Evolutionary conservation across 2,113 vertebrate genomes (phyloP).

Genomic region (Anser brachyrhynchus): DNA sequence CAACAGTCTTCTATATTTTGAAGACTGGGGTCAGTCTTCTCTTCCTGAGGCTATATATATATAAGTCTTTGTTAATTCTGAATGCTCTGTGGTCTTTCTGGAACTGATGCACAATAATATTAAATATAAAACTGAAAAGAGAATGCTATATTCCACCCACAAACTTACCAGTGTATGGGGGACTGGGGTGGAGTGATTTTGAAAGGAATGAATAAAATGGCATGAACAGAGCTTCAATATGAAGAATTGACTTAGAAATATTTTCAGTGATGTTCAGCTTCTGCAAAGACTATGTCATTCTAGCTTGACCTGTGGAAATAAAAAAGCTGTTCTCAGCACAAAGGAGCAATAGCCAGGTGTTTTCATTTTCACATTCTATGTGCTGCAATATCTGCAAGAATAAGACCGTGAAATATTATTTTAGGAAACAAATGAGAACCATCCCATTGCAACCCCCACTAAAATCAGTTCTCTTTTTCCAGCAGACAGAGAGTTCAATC

Average conservation of each 20-base stretch:
- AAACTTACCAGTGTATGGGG: neutral
- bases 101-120: neutral
- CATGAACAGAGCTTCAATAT: neutral
- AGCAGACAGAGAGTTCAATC: conserved; percentile 27
- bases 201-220: neutral
- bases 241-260: neutral
- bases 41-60: neutral
- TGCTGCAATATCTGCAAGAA: conserved; percentile 31
- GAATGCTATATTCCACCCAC: neutral
- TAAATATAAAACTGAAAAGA: neutral
- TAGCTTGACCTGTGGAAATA: neutral
- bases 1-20: neutral
- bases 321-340: neutral
- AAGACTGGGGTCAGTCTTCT: neutral
- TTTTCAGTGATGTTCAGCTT: neutral
- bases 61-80: neutral
- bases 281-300: neutral
- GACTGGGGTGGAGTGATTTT: too few relatives aligned
- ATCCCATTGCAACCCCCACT: neutral
- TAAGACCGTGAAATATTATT: conserved; percentile 40
- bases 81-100: neutral
- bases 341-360: neutral
- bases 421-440: conserved; percentile 31
- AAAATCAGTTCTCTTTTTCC: neutral
- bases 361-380: conserved; percentile 20